Base-by-base conservation (phyloP, 2,113 vertebrate genomes). In the Nothobranchius kuhntae region DNA sequence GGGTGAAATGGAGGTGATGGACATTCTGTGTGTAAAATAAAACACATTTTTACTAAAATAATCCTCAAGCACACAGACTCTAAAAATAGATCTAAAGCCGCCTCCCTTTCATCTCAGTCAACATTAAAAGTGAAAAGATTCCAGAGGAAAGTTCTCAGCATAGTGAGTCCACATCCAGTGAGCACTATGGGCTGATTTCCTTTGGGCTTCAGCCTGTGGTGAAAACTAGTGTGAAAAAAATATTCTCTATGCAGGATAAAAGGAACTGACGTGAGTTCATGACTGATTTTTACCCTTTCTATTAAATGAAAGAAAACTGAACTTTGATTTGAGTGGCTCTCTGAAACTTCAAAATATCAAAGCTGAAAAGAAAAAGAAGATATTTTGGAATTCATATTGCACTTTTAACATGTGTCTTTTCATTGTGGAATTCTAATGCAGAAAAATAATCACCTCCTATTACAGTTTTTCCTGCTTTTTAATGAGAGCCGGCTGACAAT, bases 131-230 rank as follows among this genome's bases (percentile, higher is more conserved):
- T 45, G 12, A 45, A 45, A 45, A 4, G 9, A 45, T 13, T 63
- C 64, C 40, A 60, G 44, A n/a, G 35, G 12, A 51, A 54, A 53
- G 65, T 51, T 64, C 26, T 51, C 30, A 21, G 48, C 7, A 21
- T 51, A 78, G 35, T 56, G 64, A 65, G 52, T 53, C 5, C 21
- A 62, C 48, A 65, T 38, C 52, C 68, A 57, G 26, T 40, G 13
- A 52, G 67, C 65, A 57, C 61, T 42, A 53, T 52, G 9, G 62
- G 30, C 21, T 62, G 64, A 45, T 52, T 71, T 67, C 48, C 52
- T 35, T 15, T 2, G 15, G 14, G 24, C 21, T 24, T 14, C 35
- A 62, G 44, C 64, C 56, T 64, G 51, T 50, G 46, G 52, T 56
- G 53, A 48, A 42, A 13, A 13, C 21, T 13, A 42, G 24, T 21